Conservation (phyloP, 2,888 invertebrate genomes). For the Rhagophthalmus giganteus region DNA sequence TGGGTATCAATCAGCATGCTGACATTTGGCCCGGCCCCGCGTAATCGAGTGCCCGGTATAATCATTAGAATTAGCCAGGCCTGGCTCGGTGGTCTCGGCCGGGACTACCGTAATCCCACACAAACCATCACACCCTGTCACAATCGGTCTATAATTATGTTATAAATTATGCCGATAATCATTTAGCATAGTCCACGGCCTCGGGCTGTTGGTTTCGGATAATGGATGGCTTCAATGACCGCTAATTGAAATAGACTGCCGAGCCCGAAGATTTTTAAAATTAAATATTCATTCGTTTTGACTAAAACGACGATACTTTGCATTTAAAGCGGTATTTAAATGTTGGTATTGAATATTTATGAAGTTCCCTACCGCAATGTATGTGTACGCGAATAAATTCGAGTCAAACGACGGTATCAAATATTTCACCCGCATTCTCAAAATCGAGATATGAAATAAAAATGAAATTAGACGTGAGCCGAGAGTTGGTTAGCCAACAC, state of each 20-base stretch:
- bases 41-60: conserved; percentile 55
- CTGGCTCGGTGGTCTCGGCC: conserved; percentile 59
- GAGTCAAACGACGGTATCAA: no score
- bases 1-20: conserved; percentile 43
- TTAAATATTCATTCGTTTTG: conserved; percentile 29
- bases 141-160: conserved; percentile 56
- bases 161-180: conserved; percentile 56
- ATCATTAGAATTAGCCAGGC: conserved; percentile 63
- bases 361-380: conserved; percentile 1
- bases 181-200: conserved; percentile 44
- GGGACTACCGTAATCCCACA: conserved; percentile 54
- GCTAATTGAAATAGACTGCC: conserved; percentile 54
- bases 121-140: conserved; percentile 54
- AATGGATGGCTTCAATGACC: conserved; percentile 45
- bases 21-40: conserved; percentile 41
- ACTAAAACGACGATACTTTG: conserved; percentile 24
- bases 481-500: no score
- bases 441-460: no score
- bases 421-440: no score
- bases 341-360: conserved; percentile 18
- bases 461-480: no score
- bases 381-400: not conserved
- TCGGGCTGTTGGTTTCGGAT: conserved; percentile 40
- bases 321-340: conserved; percentile 24
- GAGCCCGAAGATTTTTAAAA: conserved; percentile 23